A percentile compares a stretch with the other conserved stretches of the same genome.
Evolutionary conservation across 1,140 invertebrate species (phyloP).

Genomic region (Octopus sinensis): DNA sequence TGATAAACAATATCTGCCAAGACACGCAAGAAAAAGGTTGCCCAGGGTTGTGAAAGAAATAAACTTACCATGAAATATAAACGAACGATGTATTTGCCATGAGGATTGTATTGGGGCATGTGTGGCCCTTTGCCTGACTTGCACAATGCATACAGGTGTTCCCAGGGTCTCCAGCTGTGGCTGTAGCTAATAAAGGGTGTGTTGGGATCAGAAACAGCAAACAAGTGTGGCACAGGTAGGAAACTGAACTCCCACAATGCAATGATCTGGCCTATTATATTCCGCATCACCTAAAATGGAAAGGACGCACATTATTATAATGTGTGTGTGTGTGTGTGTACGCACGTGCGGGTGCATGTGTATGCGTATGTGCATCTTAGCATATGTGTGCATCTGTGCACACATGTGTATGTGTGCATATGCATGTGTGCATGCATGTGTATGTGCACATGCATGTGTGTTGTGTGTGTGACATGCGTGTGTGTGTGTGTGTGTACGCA

Average conservation of each 20-base stretch:
- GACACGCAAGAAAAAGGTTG: too few relatives aligned
- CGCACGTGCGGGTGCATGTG: conserved; percentile 10
- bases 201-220: conserved; percentile 30
- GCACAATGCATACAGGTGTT: conserved; percentile 57
- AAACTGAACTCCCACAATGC: conserved; percentile 51
- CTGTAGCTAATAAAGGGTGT: conserved; percentile 29
- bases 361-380: conserved; percentile 15
- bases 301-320: not conserved
- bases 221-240: conserved; percentile 34
- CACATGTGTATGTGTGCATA: not conserved
- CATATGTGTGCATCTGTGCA: not conserved
- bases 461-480: not conserved
- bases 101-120: conserved; percentile 52
- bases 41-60: not conserved
- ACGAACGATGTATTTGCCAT: conserved; percentile 57
- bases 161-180: conserved; percentile 57
- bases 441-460: conserved; percentile 13
- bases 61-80: conserved; percentile 57
- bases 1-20: too few relatives aligned
- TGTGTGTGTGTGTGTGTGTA: not conserved
- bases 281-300: conserved; percentile 50
- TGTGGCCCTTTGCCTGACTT: conserved; percentile 56
- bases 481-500: not conserved
- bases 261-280: conserved; percentile 56
- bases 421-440: conserved; percentile 13